A percentile compares a stretch with the other conserved stretches of the same genome.
These are phyloP conservation scores for Stratiomys singularior DNA, from an alignment of 2,888 invertebrate species.

Conservation along the genomic window DNA sequence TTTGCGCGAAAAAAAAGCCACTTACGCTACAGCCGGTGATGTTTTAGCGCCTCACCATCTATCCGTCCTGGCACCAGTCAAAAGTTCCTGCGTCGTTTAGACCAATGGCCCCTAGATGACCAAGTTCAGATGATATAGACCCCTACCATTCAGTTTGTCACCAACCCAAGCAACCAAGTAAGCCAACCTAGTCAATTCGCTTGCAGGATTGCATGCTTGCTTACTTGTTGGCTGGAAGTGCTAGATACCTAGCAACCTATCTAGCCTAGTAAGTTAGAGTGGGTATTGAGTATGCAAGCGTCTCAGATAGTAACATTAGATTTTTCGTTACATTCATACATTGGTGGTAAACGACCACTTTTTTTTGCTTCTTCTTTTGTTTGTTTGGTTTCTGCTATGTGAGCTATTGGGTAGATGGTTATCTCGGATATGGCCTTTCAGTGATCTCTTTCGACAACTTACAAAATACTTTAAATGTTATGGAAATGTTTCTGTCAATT, in stretches of 20 bases:
- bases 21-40: neutral
- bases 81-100: neutral
- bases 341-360: too few species aligned
- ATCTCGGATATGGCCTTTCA: constrained; percentile 4
- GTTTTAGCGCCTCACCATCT: constrained; percentile 26
- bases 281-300: constrained; percentile 10
- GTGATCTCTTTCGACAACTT: neutral
- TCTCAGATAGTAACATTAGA: too few species aligned
- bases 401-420: neutral
- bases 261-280: neutral
- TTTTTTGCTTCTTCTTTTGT: too few species aligned
- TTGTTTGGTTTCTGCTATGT: constrained; percentile 2
- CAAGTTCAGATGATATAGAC: neutral
- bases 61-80: neutral
- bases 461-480: constrained; percentile 9
- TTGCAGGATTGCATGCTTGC: too few species aligned
- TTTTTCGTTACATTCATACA: too few species aligned
- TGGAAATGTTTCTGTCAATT: neutral
- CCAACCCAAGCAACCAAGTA: too few species aligned
- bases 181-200: too few species aligned
- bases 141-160: constrained; percentile 2
- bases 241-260: too few species aligned
- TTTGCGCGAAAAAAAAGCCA: neutral
- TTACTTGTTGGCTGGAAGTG: too few species aligned
- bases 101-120: constrained; percentile 12